Evolutionary conservation across 2,888 invertebrate genomes (phyloP).

Genomic region (Dasypolia templi): DNA sequence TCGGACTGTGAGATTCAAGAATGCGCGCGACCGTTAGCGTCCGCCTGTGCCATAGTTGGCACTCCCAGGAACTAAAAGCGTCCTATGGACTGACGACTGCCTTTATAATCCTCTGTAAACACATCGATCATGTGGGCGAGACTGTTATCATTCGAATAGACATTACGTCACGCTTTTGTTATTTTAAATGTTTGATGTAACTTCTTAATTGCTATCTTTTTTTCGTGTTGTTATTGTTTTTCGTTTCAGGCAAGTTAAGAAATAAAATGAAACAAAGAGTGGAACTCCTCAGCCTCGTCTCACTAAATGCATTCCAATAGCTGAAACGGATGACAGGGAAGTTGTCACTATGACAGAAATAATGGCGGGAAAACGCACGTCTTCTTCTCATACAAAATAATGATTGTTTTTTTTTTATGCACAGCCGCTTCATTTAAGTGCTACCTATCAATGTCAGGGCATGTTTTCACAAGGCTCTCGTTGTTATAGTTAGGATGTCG

Average conservation of each 20-base stretch:
- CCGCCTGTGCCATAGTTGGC: conserved; percentile 85
- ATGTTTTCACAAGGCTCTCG: conserved; percentile 73
- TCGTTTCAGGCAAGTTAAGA: neutral
- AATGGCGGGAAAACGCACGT: neutral
- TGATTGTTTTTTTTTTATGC: neutral
- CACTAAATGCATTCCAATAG: too few relatives aligned
- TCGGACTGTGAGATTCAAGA: conserved; percentile 74
- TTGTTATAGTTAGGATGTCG: conserved; percentile 75
- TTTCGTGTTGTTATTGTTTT: neutral
- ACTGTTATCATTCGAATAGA: conserved; percentile 44
- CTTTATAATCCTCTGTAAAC: conserved; percentile 39
- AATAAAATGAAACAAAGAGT: too few relatives aligned
- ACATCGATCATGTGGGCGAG: conserved; percentile 50
- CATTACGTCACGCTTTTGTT: conserved; percentile 43
- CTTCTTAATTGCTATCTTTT: conserved; percentile 6
- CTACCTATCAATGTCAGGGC: conserved; percentile 64
- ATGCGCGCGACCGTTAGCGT: conserved; percentile 88
- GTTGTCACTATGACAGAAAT: neutral
- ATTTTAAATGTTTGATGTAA: conserved; percentile 44
- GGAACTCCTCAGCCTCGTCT: too few relatives aligned
- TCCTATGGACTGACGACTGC: conserved; percentile 40
- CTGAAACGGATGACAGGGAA: neutral
- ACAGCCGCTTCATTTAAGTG: conserved; percentile 19
- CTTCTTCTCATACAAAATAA: neutral
- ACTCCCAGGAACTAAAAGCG: conserved; percentile 71